These are phyloP conservation scores for Aelia acuminata DNA, from an alignment of 2,888 invertebrate species.

Conservation along the genomic window DNA sequence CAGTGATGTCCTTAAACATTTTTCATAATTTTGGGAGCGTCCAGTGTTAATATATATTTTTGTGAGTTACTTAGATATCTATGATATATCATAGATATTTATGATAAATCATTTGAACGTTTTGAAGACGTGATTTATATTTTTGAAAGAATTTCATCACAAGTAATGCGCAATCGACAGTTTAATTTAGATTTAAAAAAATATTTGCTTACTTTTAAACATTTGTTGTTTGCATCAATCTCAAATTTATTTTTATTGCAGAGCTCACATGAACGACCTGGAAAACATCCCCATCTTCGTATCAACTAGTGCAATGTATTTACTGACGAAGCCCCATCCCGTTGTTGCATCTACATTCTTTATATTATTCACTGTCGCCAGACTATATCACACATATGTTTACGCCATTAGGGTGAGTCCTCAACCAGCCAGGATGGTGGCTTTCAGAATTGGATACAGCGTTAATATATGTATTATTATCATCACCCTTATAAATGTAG, in stretches of 20 bases:
- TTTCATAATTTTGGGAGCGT: no score
- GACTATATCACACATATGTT: slow-evolving; percentile 77
- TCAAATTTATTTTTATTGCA: slow-evolving; percentile 67
- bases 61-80: no score
- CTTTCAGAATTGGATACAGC: slow-evolving; percentile 70
- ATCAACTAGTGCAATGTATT: slow-evolving; percentile 75
- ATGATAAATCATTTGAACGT: no score
- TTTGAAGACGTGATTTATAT: no score
- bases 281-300: slow-evolving; percentile 81
- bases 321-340: slow-evolving; percentile 74
- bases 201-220: no score
- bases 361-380: slow-evolving; percentile 73
- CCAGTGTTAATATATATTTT: no score
- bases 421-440: slow-evolving; percentile 73
- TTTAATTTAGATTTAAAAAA: no score
- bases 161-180: no score
- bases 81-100: no score
- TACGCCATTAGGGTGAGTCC: slow-evolving; percentile 76
- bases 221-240: no score
- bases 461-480: slow-evolving; percentile 73
- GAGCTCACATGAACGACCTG: slow-evolving; percentile 80
- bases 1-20: no score
- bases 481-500: background rate
- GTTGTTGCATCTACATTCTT: slow-evolving; percentile 73
- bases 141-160: no score